phyloP scores from a whole-genome alignment of 1,140 invertebrate genomes.

The Heterodera carotae region DNA sequence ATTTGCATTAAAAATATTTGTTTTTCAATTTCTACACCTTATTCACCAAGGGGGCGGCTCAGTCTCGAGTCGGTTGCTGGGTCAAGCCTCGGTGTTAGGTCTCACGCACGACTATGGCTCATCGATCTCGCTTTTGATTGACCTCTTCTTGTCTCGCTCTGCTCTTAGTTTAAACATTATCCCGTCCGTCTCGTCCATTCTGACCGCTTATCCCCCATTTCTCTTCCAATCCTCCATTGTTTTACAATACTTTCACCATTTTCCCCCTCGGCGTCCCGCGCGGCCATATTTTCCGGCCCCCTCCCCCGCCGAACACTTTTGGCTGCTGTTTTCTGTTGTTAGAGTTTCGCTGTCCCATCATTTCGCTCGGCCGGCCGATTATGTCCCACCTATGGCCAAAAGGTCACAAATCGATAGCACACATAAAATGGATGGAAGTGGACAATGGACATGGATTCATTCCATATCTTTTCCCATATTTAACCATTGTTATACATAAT shows the following conservation, averaged over 20 bases:
- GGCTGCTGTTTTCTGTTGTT: not conserved
- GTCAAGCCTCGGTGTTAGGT: not conserved
- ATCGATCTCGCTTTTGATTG: not conserved
- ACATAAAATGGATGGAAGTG: no score
- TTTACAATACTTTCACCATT: no score
- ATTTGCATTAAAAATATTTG: no score
- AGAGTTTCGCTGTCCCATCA: not conserved
- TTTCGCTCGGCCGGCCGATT: not conserved
- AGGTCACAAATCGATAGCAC: constrained; percentile 22
- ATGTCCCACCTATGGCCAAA: constrained; percentile 1
- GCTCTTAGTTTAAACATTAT: not conserved
- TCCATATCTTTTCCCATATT: no score
- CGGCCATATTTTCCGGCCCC: not conserved
- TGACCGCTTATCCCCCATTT: not conserved
- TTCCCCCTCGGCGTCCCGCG: not conserved
- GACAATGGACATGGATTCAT: no score
- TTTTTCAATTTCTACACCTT: no score
- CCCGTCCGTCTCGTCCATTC: not conserved
- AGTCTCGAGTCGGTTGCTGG: no score
- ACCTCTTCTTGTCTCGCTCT: not conserved
- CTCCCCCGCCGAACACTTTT: not conserved
- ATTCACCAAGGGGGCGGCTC: no score
- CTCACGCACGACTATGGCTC: not conserved
- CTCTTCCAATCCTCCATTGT: no score
- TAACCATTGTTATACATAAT: no score